These are phyloP conservation scores for Drosophila bunnanda DNA, from an alignment of 2,888 invertebrate species.

Conservation along the genomic window DNA sequence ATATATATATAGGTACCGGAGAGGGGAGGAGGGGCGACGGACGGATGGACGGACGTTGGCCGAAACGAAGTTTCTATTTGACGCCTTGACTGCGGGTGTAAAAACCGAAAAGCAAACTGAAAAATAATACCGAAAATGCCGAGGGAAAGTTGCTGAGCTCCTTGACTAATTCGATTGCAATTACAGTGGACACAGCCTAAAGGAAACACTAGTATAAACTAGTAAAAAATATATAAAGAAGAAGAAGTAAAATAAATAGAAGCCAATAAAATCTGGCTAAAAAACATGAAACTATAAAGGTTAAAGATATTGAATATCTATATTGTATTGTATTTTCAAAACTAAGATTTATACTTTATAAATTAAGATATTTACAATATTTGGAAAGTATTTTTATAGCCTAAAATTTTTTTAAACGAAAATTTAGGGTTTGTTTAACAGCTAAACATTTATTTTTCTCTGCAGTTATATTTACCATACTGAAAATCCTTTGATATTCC, in stretches of 20 bases:
- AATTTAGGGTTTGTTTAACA: not conserved
- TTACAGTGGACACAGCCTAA: constrained; percentile 38
- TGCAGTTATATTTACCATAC: not conserved
- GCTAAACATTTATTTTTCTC: too few species aligned
- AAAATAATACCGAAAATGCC: constrained; percentile 11
- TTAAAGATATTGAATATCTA: too few species aligned
- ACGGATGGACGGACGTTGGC: not conserved
- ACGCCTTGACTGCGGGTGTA: constrained; percentile 36
- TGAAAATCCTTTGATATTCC: not conserved
- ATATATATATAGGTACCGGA: too few species aligned
- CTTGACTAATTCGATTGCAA: constrained; percentile 79
- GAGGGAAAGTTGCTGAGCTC: constrained; percentile 75
- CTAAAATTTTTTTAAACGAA: not conserved
- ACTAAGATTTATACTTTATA: not conserved
- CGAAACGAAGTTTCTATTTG: constrained; percentile 28
- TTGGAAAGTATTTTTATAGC: too few species aligned
- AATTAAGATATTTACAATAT: not conserved
- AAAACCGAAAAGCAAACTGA: constrained; percentile 20
- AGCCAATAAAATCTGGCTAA: not conserved
- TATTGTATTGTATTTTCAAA: not conserved
- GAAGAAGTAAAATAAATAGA: not conserved
- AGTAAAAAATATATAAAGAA: not conserved
- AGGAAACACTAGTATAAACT: not conserved
- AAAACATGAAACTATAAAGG: not conserved
- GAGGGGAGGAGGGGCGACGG: not conserved